Conservation (phyloP, 2,888 invertebrate species). For the Altica lythri region DNA sequence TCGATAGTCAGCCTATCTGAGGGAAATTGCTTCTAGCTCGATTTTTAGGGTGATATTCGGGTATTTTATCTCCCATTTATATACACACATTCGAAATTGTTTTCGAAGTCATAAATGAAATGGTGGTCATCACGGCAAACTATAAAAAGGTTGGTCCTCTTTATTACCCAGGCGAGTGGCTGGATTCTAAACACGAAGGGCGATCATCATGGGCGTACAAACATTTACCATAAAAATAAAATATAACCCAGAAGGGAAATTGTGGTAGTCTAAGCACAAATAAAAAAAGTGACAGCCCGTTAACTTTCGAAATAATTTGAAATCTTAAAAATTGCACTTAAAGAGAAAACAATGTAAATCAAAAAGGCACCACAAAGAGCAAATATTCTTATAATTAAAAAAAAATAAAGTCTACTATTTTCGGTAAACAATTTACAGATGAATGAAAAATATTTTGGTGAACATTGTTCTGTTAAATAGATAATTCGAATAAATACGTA, state of each 20-base stretch:
- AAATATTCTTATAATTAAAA: too few relatives aligned
- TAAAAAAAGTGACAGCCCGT: too few relatives aligned
- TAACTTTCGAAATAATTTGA: too few relatives aligned
- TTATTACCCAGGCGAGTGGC: constrained; percentile 29
- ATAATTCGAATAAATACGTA: too few relatives aligned
- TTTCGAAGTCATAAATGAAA: constrained; percentile 36
- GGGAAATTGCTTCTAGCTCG: constrained; percentile 9
- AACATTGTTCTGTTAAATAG: neutral
- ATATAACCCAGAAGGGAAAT: too few relatives aligned
- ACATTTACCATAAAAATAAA: neutral
- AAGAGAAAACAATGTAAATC: too few relatives aligned
- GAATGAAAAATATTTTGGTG: neutral
- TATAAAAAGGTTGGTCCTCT: constrained; percentile 37
- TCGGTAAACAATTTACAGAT: neutral
- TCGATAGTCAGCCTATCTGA: constrained; percentile 4
- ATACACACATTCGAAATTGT: constrained; percentile 33
- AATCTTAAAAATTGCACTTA: too few relatives aligned
- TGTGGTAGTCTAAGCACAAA: too few relatives aligned
- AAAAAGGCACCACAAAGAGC: too few relatives aligned
- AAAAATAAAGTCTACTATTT: too few relatives aligned
- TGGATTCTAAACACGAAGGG: constrained; percentile 3
- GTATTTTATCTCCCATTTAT: constrained; percentile 29
- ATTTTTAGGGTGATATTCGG: constrained; percentile 22
- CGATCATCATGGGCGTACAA: constrained; percentile 18
- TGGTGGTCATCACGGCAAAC: constrained; percentile 34